Conservation (phyloP, 2,797 vertebrate species). For the Thunnus albacares region DNA sequence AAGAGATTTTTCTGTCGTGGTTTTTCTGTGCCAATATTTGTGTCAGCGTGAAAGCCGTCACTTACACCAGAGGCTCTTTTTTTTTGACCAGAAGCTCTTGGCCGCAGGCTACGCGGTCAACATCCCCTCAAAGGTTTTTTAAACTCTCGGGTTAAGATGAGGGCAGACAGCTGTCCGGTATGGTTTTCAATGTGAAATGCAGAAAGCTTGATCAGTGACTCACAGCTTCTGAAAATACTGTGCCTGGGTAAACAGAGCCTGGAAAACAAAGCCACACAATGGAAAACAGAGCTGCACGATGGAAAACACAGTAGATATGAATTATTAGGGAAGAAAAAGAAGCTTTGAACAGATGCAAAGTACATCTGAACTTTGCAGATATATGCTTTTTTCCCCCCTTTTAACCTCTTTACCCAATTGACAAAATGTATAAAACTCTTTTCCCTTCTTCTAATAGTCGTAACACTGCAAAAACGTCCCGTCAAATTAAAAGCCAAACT, state of each 20-base stretch:
- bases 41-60: constrained; percentile 3
- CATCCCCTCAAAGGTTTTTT: constrained; percentile 26
- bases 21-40: constrained; percentile 8
- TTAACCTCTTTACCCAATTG: too few species aligned
- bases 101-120: constrained; percentile 27
- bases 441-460: too few species aligned
- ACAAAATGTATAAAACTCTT: background rate
- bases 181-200: background rate
- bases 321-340: too few species aligned
- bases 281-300: background rate
- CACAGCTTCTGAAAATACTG: background rate
- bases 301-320: too few species aligned
- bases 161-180: constrained; percentile 4
- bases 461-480: too few species aligned
- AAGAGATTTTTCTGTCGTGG: constrained; percentile 3
- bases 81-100: constrained; percentile 24
- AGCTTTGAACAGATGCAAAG: too few species aligned
- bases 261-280: background rate
- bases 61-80: background rate
- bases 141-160: constrained; percentile 34
- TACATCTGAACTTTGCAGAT: too few species aligned
- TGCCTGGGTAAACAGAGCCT: background rate
- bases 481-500: too few species aligned
- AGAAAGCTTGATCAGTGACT: constrained; percentile 7
- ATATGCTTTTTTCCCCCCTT: too few species aligned